Conservation (phyloP, 2,888 invertebrate genomes). For the Meta bourneti region DNA sequence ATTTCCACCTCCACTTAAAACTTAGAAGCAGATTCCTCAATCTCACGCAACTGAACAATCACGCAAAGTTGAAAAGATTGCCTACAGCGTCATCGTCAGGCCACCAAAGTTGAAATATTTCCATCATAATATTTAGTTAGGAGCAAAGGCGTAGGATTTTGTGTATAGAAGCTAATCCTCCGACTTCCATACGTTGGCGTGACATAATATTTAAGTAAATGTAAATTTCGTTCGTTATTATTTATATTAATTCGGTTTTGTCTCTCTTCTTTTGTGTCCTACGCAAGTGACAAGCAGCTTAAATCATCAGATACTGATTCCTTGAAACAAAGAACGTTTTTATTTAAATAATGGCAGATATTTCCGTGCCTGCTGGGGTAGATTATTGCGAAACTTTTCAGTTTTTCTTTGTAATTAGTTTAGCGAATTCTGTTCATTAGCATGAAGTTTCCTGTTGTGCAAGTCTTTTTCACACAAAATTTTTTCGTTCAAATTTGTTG, state of each 20-base stretch:
- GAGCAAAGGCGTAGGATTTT: conserved; percentile 3
- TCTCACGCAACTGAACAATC: background rate
- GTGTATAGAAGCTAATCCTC: background rate
- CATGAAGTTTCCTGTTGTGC: too few relatives aligned
- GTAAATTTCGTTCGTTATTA: background rate
- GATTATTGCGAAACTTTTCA: too few relatives aligned
- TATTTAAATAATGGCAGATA: background rate
- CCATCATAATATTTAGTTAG: background rate
- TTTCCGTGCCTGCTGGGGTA: too few relatives aligned
- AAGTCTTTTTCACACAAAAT: too few relatives aligned
- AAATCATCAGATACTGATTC: background rate
- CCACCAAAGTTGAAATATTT: background rate
- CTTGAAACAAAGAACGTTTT: background rate
- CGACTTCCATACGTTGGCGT: background rate
- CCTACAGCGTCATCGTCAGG: background rate
- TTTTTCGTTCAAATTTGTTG: too few relatives aligned
- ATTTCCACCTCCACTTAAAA: background rate
- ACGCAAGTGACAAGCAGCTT: background rate
- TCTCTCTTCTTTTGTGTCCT: too few relatives aligned
- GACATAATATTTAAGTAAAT: conserved; percentile 27
- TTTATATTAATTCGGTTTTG: conserved; percentile 5
- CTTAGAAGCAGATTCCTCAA: conserved; percentile 21
- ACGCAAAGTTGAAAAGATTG: conserved; percentile 10
- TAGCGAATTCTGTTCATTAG: too few relatives aligned
- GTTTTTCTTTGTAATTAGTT: too few relatives aligned